A percentile compares a stretch with the other conserved stretches of the same genome.
phyloP scores from a whole-genome alignment of 2,797 vertebrate genomes.

The Enteromius viviparus region DNA sequence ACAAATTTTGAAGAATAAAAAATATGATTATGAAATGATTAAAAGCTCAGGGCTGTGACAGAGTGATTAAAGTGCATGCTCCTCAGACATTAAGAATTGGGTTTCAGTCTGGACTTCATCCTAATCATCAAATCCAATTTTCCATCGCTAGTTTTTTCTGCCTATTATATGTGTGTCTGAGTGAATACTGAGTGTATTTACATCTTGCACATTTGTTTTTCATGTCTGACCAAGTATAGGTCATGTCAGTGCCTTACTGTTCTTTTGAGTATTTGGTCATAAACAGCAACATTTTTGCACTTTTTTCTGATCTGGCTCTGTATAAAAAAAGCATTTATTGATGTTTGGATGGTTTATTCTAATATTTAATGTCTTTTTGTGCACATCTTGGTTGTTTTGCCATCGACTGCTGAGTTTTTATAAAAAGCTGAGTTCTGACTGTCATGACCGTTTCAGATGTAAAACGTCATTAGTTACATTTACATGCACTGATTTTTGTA shows the following conservation, averaged over 20 bases:
- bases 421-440: not conserved
- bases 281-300: not conserved
- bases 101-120: not conserved
- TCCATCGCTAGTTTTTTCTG: not conserved
- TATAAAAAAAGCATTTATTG: not conserved
- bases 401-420: not conserved
- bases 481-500: not conserved
- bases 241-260: not conserved
- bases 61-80: not conserved
- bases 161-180: not conserved
- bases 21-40: slow-evolving; percentile 1
- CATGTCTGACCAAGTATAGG: not conserved
- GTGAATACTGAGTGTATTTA: not conserved
- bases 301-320: not conserved
- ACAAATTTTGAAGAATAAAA: not conserved
- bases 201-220: not conserved
- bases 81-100: not conserved
- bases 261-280: not conserved
- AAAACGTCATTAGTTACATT: not conserved
- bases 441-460: not conserved
- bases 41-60: not conserved
- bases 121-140: not conserved
- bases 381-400: not conserved
- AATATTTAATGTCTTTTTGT: not conserved
- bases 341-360: not conserved